phyloP scores from a whole-genome alignment of 2,888 invertebrate species.

The Patella pellucida region DNA sequence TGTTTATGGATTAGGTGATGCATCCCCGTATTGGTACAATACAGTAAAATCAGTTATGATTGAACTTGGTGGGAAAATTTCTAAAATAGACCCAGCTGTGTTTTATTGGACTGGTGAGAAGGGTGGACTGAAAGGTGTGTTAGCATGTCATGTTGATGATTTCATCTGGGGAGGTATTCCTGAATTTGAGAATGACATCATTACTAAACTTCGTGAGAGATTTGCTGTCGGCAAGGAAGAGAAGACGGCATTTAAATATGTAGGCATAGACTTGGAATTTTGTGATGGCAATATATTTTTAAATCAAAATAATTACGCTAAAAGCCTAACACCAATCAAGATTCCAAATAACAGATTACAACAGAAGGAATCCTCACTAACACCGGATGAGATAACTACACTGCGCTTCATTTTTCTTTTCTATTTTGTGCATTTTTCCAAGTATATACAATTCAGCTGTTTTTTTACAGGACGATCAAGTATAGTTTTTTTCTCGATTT shows the following conservation, averaged over 20 bases:
- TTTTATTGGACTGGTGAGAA: conserved; percentile 16
- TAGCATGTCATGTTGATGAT: conserved; percentile 29
- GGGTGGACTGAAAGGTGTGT: conserved; percentile 6
- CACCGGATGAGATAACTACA: conserved; percentile 3
- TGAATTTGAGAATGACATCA: conserved; percentile 17
- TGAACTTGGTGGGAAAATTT: conserved; percentile 8
- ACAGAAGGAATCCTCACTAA: conserved; percentile 4
- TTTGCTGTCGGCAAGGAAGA: conserved; percentile 22
- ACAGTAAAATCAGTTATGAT: conserved; percentile 10
- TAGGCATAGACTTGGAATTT: conserved; percentile 16
- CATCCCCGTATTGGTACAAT: conserved; percentile 21
- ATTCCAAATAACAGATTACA: not conserved
- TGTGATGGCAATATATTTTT: not conserved
- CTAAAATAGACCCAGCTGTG: conserved; percentile 17
- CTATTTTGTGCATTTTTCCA: too few relatives aligned
- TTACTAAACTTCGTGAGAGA: conserved; percentile 6
- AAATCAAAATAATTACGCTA: not conserved
- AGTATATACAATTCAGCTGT: too few relatives aligned
- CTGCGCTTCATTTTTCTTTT: too few relatives aligned
- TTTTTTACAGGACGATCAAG: too few relatives aligned
- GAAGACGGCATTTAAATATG: conserved; percentile 16
- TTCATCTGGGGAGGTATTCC: conserved; percentile 19
- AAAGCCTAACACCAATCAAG: not conserved
- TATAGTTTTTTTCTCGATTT: too few relatives aligned
- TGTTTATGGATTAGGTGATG: conserved; percentile 26